phyloP scores from a whole-genome alignment of 2,888 invertebrate genomes.

The Zeuzera pyrina region DNA sequence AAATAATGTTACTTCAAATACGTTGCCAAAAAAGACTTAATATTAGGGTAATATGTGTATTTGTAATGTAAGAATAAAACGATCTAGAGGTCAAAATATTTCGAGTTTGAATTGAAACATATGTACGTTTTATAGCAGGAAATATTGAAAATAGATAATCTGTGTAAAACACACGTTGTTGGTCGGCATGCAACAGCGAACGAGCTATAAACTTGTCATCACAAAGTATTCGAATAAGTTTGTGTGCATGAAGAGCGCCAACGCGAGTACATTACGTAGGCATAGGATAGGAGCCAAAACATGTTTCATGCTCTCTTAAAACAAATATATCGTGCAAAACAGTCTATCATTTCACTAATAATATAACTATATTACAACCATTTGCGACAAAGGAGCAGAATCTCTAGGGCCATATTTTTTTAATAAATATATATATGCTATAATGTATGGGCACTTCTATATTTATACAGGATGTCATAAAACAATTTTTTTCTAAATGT shows the following conservation, averaged over 20 bases:
- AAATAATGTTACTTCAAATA: slow-evolving; percentile 72
- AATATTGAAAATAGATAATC: slow-evolving; percentile 39
- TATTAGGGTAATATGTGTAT: slow-evolving; percentile 46
- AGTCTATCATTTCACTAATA: slow-evolving; percentile 66
- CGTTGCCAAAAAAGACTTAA: slow-evolving; percentile 67
- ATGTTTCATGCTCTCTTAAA: slow-evolving; percentile 19
- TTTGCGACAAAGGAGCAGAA: slow-evolving; percentile 66
- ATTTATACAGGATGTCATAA: slow-evolving; percentile 42
- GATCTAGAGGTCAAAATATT: slow-evolving; percentile 64
- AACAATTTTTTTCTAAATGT: slow-evolving; percentile 23
- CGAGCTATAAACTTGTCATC: slow-evolving; percentile 43
- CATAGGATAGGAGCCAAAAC: not conserved
- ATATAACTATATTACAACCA: slow-evolving; percentile 67
- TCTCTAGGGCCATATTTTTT: slow-evolving; percentile 50
- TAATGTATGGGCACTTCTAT: slow-evolving; percentile 50
- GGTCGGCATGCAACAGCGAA: slow-evolving; percentile 27
- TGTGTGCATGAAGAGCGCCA: slow-evolving; percentile 32
- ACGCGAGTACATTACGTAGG: slow-evolving; percentile 17
- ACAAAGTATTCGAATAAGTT: slow-evolving; percentile 39
- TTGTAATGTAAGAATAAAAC: slow-evolving; percentile 67
- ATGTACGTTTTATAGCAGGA: slow-evolving; percentile 40
- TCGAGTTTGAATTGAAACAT: slow-evolving; percentile 55
- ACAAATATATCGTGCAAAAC: slow-evolving; percentile 63
- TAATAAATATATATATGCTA: slow-evolving; percentile 39
- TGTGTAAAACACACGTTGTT: slow-evolving; percentile 25